Conservation (phyloP, 2,888 invertebrate species). For the Oligia strigilis region DNA sequence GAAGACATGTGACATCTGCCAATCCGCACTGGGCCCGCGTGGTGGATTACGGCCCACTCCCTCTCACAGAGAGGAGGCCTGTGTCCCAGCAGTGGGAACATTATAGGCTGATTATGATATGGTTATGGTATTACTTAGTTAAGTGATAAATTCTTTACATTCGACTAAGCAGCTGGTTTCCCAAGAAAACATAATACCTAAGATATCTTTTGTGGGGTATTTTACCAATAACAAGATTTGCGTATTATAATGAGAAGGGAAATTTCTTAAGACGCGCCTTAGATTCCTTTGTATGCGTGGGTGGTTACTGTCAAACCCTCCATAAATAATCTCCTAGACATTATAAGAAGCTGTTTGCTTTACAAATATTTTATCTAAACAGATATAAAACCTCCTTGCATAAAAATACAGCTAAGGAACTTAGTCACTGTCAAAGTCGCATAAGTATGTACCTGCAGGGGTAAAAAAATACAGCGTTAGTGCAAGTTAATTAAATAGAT, state of each 20-base stretch:
- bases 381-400: background rate
- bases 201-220: conserved; percentile 1
- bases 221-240: background rate
- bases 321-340: background rate
- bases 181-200: background rate
- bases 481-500: background rate
- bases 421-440: background rate
- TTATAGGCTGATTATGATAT: too few relatives aligned
- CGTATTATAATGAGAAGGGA: background rate
- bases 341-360: background rate
- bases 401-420: too few relatives aligned
- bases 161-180: background rate
- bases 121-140: background rate
- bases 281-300: background rate
- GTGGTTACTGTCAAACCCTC: conserved; percentile 10
- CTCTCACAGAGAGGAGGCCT: too few relatives aligned
- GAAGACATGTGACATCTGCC: too few relatives aligned
- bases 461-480: background rate
- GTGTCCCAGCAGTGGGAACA: too few relatives aligned
- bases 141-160: conserved; percentile 3
- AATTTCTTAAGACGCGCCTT: background rate
- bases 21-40: too few relatives aligned
- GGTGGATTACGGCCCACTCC: too few relatives aligned
- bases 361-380: background rate
- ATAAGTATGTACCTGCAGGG: too few relatives aligned